phyloP scores from a whole-genome alignment of 2,888 invertebrate species.

The Cryptus armator region DNA sequence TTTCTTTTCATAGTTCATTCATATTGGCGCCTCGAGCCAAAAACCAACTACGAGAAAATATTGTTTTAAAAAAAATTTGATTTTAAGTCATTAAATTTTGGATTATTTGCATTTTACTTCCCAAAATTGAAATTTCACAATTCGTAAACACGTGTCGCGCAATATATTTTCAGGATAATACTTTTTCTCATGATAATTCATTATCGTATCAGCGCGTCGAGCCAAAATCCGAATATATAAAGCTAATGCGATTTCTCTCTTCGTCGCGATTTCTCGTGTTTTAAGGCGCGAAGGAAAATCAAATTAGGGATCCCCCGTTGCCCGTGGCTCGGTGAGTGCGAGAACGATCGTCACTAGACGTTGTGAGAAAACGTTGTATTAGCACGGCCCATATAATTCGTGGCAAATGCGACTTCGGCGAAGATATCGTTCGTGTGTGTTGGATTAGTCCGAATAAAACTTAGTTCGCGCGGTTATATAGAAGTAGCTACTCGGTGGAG shows the following conservation, averaged over 20 bases:
- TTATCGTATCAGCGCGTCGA: conserved; percentile 28
- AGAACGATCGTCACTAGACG: conserved; percentile 21
- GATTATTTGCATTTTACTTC: too few species aligned
- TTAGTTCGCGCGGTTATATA: conserved; percentile 16
- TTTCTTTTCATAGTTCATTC: too few species aligned
- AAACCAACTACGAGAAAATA: too few species aligned
- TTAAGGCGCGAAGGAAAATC: conserved; percentile 48
- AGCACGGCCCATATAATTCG: conserved; percentile 65
- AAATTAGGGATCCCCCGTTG: conserved; percentile 53
- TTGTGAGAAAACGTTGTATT: conserved; percentile 62
- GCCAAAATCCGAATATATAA: conserved; percentile 59
- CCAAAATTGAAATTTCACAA: too few species aligned
- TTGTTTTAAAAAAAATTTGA: too few species aligned
- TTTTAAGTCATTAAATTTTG: too few species aligned
- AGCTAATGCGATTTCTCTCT: conserved; percentile 46
- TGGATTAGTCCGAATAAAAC: conserved; percentile 55
- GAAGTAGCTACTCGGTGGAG: conserved; percentile 18
- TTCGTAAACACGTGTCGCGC: background rate
- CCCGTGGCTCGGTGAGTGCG: background rate
- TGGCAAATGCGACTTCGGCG: conserved; percentile 55
- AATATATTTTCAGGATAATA: background rate
- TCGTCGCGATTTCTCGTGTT: conserved; percentile 14
- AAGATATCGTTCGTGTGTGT: conserved; percentile 28
- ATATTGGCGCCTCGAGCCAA: too few species aligned
- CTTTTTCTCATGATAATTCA: conserved; percentile 14